phyloP scores from a whole-genome alignment of 2,113 vertebrate genomes.

The Symphodus melops region DNA sequence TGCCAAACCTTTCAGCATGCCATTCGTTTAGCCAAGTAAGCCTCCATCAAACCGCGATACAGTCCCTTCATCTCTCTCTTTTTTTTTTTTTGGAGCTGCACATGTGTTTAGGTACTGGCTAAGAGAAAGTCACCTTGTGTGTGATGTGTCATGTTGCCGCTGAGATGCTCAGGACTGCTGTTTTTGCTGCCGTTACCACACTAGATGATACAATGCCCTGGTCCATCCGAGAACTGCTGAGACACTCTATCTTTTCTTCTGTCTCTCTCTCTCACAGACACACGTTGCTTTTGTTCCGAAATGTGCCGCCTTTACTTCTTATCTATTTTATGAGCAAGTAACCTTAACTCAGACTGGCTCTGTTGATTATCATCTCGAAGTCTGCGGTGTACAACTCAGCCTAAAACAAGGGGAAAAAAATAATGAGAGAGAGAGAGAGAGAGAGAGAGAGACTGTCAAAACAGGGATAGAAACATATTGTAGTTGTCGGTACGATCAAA shows the following conservation, averaged over 20 bases:
- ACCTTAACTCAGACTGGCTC: background rate
- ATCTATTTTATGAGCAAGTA: constrained; percentile 1
- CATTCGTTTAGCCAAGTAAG: constrained; percentile 18
- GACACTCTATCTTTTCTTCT: background rate
- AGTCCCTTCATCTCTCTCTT: constrained; percentile 2
- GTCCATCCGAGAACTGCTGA: constrained; percentile 7
- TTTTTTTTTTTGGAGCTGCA: background rate
- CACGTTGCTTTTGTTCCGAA: background rate
- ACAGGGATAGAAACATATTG: background rate
- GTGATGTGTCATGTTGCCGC: constrained; percentile 61
- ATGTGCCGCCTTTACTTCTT: background rate
- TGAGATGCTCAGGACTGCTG: constrained; percentile 42
- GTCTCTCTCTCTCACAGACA: constrained; percentile 1
- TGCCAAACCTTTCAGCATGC: constrained; percentile 25
- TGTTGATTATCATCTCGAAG: background rate
- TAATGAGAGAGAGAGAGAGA: background rate
- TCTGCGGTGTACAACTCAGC: background rate
- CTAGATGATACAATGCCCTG: constrained; percentile 47
- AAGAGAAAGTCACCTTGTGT: constrained; percentile 77
- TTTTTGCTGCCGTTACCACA: constrained; percentile 44
- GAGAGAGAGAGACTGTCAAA: background rate
- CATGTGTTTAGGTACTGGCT: constrained; percentile 5
- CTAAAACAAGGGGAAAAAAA: background rate
- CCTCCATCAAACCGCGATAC: constrained; percentile 19
- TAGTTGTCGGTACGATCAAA: background rate